Evolutionary conservation across 2,888 invertebrate genomes (phyloP), one percentile per base, ranked within the genome.

Genomic region (Parnassius orleans): DNA sequence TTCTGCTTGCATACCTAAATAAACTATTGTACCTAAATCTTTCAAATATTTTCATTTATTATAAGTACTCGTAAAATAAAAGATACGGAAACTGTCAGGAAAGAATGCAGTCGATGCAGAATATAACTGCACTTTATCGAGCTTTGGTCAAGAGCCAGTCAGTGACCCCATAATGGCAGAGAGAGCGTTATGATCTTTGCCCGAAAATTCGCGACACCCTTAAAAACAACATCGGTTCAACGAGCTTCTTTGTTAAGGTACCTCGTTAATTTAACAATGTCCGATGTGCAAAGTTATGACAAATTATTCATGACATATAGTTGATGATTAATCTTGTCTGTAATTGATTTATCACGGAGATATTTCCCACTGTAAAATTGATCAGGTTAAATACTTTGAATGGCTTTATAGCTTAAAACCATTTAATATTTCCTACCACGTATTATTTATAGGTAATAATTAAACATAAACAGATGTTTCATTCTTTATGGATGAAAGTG

Each of bases 251-350:
- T 33, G 19, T 51, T 43, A 14, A 14, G 1, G 41, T 41, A 47
- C 11, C 24, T 46, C 10, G 33, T 50, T 43, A 19, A 19, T 57
- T 50, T 58, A 53, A 58, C 63, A 63, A 63, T 55, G 41, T 15
- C 9, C 15, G 24, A n/a, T 1, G 7, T 14, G 50, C n/a, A 63
- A 58, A 55, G 59, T 63, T 63, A 59, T 14, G 12, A 63, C 59
- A 59, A 63, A 63, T 63, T 51, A 63, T 63, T 63, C 59, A 63
- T 55, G 50, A 5, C n/a, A 11, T 19, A 47, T 63, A 51, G 63
- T 55, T 46, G 19, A 47, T 9, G 44, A 53, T 55, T 59, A 59
- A 59, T 63, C 63, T 55, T 44, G 54, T 54, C 14, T 53, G 43
- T 51, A 12, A 19, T n/a, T 55, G 60, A 55, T 55, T 43, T 55